phyloP scores from a whole-genome alignment of 1,140 invertebrate species.

The Leptestheria dahalacensis region DNA sequence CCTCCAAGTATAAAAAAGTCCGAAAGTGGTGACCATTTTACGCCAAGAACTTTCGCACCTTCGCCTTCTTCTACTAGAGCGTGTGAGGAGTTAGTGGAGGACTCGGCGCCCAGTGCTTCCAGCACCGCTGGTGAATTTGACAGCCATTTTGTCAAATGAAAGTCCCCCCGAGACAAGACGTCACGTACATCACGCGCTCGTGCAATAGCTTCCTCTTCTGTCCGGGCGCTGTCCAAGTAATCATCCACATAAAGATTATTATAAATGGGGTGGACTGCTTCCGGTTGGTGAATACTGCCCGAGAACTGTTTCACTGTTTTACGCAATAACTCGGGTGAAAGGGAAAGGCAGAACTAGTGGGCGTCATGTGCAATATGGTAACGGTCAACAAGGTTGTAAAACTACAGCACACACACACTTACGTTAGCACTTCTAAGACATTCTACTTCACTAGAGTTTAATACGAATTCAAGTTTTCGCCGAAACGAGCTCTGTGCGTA shows the following conservation, averaged over 20 bases:
- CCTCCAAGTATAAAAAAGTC: slow-evolving; percentile 1
- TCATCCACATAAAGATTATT: slow-evolving; percentile 17
- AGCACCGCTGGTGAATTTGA: background rate
- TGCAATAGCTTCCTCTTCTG: slow-evolving; percentile 3
- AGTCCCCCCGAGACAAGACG: background rate
- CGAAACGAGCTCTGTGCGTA: no score
- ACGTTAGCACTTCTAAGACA: no score
- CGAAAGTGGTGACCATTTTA: background rate
- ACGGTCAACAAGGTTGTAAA: no score
- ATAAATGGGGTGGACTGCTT: slow-evolving; percentile 4
- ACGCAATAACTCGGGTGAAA: no score
- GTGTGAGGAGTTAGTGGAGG: no score
- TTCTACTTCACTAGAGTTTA: no score
- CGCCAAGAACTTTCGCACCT: slow-evolving; percentile 3
- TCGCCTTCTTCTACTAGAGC: background rate
- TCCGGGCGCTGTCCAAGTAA: slow-evolving; percentile 11
- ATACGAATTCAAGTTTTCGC: no score
- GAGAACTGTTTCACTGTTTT: no score
- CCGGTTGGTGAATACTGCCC: no score
- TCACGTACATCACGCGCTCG: background rate
- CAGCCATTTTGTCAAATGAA: slow-evolving; percentile 2
- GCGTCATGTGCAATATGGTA: no score
- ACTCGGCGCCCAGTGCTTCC: background rate
- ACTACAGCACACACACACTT: no score
- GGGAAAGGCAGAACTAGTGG: no score